These are phyloP conservation scores for Sesia bembeciformis DNA, from an alignment of 2,888 invertebrate species.

Conservation along the genomic window DNA sequence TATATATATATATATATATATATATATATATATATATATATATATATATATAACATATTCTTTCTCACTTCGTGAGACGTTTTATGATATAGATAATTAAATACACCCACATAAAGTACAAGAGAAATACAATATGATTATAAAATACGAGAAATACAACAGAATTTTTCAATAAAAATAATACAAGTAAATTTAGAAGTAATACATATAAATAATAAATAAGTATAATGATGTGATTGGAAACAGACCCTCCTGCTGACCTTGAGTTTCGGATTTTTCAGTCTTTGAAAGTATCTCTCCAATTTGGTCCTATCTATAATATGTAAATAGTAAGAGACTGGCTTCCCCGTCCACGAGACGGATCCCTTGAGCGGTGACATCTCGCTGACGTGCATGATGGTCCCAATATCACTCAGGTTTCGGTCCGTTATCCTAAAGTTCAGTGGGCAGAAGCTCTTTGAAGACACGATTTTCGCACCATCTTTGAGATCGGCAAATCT, in stretches of 20 bases:
- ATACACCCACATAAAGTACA: too few relatives aligned
- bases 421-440: conserved; percentile 98
- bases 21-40: too few relatives aligned
- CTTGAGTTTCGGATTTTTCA: conserved; percentile 91
- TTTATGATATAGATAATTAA: too few relatives aligned
- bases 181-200: background rate
- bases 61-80: too few relatives aligned
- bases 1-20: too few relatives aligned
- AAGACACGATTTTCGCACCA: conserved; percentile 97
- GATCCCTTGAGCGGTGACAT: conserved; percentile 96
- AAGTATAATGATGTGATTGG: conserved; percentile 42
- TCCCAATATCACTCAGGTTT: conserved; percentile 97
- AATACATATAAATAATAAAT: conserved; percentile 1
- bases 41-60: too few relatives aligned
- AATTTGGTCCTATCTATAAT: conserved; percentile 97
- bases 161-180: too few relatives aligned
- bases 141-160: too few relatives aligned
- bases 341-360: conserved; percentile 99
- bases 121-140: too few relatives aligned
- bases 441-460: conserved; percentile 98
- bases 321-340: conserved; percentile 98
- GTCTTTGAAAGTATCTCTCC: conserved; percentile 96
- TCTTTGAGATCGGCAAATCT: conserved; percentile 96
- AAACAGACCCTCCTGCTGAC: conserved; percentile 75
- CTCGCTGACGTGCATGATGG: conserved; percentile 98